These are phyloP conservation scores for Geophilus truncorum DNA, from an alignment of 2,888 invertebrate species.

Conservation along the genomic window DNA sequence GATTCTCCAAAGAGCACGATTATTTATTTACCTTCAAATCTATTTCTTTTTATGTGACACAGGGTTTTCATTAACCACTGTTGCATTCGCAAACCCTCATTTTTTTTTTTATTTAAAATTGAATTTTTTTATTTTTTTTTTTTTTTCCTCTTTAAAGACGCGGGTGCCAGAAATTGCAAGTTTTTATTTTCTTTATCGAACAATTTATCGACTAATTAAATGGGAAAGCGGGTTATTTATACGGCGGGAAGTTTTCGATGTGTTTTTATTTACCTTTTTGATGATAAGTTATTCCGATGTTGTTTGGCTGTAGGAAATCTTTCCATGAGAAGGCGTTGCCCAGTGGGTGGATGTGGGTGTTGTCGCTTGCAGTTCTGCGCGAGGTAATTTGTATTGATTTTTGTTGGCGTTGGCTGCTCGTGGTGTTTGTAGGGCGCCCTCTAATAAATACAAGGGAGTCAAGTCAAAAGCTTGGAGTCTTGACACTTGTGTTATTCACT, in stretches of 20 bases:
- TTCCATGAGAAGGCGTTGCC: constrained; percentile 14
- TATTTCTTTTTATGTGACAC: background rate
- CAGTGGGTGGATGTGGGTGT: constrained; percentile 27
- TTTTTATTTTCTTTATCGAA: no score
- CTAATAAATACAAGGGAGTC: constrained; percentile 3
- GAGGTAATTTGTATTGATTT: constrained; percentile 27
- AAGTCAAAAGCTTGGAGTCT: background rate
- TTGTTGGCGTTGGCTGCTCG: constrained; percentile 25
- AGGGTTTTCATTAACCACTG: background rate
- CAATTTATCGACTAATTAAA: no score
- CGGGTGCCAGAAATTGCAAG: no score
- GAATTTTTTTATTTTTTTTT: background rate
- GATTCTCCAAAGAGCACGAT: background rate
- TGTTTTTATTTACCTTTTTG: background rate
- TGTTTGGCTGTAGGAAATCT: background rate
- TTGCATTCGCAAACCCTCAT: background rate
- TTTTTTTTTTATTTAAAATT: background rate
- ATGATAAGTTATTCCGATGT: background rate
- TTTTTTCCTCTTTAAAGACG: background rate
- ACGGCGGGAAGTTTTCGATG: background rate
- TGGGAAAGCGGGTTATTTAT: no score
- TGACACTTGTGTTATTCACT: background rate
- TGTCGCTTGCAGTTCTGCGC: constrained; percentile 10
- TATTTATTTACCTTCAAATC: background rate
- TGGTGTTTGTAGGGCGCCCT: constrained; percentile 24